Base-by-base conservation (phyloP, 2,888 invertebrate species). In the Leptopilina drosophilae region DNA sequence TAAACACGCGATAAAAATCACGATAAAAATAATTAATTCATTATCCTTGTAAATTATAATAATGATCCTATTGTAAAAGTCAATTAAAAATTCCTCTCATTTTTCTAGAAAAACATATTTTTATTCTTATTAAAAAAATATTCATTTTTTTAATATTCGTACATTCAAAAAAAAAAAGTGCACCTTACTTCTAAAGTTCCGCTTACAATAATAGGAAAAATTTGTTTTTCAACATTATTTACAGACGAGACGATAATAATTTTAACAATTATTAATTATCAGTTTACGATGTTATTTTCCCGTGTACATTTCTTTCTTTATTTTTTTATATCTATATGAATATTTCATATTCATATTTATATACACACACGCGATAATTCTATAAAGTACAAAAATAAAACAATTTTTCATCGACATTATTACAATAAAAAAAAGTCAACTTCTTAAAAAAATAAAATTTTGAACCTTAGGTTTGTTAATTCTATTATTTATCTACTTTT, bases 51-150 rank as follows among this genome's bases (percentile, higher is more conserved):
- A 73, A 53, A 53, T 42, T 42, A 20, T 20, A 42, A 42, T 53
- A 40, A 53, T 14, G n/a, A 33, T 33, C 64, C 64, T 33, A 64
- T 5, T 26, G 33, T 33, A 14, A 49, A 33, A 73, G 33, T 9
- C 33, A 11, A 56, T 40, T 73, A 56, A 56, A 56, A 73, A 73
- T 14, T 14, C 53, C 3, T 20, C 7, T n/a, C 56, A 20, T 53
- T 33, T 33, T 33, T 33, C 33, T 73, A 73, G 73, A 73, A 73
- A 73, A 73, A 73, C 73, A 33, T 73, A 73, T 73, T 73, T 73
- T 73, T 73, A 73, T 73, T 73, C 53, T 26, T 73, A 56, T 56
- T n/a, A 56, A 73, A 56, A 20, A 69, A 53, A 69, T 49, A 49
- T 49, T 53, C 0, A 53, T 53, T n/a, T 33, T 33, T 69, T 53